Base-by-base conservation (phyloP, 2,888 invertebrate genomes). In the Philereme vetulata region DNA sequence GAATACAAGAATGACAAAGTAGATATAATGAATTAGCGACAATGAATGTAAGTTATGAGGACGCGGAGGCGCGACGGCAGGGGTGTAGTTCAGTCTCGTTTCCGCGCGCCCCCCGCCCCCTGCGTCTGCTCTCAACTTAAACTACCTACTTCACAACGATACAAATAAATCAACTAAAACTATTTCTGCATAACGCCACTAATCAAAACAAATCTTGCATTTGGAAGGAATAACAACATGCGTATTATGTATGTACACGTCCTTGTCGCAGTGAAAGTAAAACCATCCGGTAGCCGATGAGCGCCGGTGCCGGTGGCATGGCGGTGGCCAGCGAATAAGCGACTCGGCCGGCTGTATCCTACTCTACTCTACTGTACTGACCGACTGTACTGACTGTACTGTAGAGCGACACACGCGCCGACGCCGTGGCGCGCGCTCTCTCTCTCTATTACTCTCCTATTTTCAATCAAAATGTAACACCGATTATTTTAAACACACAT, bases 121-220 rank as follows among this genome's bases (percentile, higher is more conserved):
- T 81, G 80, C 84, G 80, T 78, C 83, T 74, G 70, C 69, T 78
- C 82, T 79, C 82, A 84, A 86, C 88, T 88, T 87, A 88, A 88
- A 84, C 86, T 90, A 90, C 84, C 86, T 90, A 90, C 84, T 87
- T 87, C 88, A 90, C 88, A 89, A 90, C 88, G 86, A 89, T 88
- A 90, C 85, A 86, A 87, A 82, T 85, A 86, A 85, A 55, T 81
- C 80, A 90, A 91, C 90, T 90, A 88, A 90, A 91, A 87, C 87
- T 87, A 88, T 88, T 86, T 87, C 88, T 85, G 88, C 84, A 85
- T 84, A 86, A 84, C 81, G 80, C 81, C 81, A 83, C 78, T 85
- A 83, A 85, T 83, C 79, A 84, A 80, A 21, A 21, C 21, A 86
- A 86, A 84, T 83, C 84, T 83, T 84, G 81, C 80, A 79, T 80